phyloP scores from a whole-genome alignment of 30 jellyfish, hydroid and myxozoan species.

The Euphysa ruthae region DNA sequence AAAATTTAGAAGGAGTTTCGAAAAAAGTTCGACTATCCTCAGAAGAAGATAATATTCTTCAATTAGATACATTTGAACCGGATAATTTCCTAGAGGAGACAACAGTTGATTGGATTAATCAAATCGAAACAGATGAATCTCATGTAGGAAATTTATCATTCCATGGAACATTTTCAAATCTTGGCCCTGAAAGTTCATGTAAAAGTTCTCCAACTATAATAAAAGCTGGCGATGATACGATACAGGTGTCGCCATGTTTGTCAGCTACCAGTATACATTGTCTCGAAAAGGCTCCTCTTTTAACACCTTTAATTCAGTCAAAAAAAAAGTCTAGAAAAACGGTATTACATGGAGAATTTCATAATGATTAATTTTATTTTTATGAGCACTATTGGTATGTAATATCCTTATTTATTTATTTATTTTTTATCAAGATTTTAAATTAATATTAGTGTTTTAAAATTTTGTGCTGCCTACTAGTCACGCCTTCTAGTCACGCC shows the following conservation, averaged over 20 bases:
- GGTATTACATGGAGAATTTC: too few relatives aligned
- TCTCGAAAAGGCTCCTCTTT: slow-evolving; percentile 73
- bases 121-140: slow-evolving; percentile 14
- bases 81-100: neutral
- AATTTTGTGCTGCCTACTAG: too few relatives aligned
- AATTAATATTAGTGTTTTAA: too few relatives aligned
- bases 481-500: too few relatives aligned
- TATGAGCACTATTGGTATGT: too few relatives aligned
- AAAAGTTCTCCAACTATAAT: slow-evolving; percentile 26
- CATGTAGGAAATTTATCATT: slow-evolving; percentile 1
- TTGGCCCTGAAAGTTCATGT: neutral
- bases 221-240: slow-evolving; percentile 12
- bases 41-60: too few relatives aligned
- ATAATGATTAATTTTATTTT: too few relatives aligned
- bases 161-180: slow-evolving; percentile 11
- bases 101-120: slow-evolving; percentile 26
- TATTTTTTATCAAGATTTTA: too few relatives aligned
- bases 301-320: too few relatives aligned
- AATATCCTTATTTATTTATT: too few relatives aligned
- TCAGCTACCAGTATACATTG: slow-evolving; percentile 77
- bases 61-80: too few relatives aligned
- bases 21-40: slow-evolving; percentile 13
- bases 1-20: neutral
- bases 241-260: slow-evolving; percentile 48
- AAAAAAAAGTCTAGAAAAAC: too few relatives aligned